Evolutionary conservation across 2,888 invertebrate genomes (phyloP), one percentile per base, ranked within the genome.

Genomic region (Andricus curvator): DNA sequence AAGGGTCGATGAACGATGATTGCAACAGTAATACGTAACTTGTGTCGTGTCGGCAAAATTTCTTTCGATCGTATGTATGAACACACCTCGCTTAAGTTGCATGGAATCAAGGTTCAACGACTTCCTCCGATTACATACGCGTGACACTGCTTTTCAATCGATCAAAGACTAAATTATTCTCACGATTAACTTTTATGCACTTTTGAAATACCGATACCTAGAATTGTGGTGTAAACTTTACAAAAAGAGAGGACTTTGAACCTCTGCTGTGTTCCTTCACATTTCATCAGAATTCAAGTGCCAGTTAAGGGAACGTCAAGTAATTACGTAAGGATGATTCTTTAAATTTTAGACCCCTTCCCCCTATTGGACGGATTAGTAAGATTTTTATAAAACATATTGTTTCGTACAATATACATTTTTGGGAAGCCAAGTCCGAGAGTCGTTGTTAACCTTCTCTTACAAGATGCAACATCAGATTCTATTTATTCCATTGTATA

Each of bases 91-190:
- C 56, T 51, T 74, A 56, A 74, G 33, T 74, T 74, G 74, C 33
- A 74, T 74, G 74, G 68, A 79, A 79, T 78, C 82, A 85, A 87
- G 88, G 90, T 90, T 90, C 90, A 88, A 90, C 87, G 90, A 90
- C 90, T 90, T 90, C 88, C 90, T 90, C 89, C 89, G 88, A 90
- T 89, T 90, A 90, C 89, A 85, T 84, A 84, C 86, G 83, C 85
- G 85, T 82, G 85, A 85, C 74, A 74, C 87, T 74, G 74, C 74
- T 74, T 74, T 74, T 74, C 74, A 74, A 56, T 51, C 74, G 56
- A 74, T 56, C 20, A 51, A 29, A 9, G 56, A 74, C 44, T 13
- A 68, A 68, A 68, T 68, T n/a, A 68, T 74, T 74, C 74, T 74
- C 74, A 74, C 51, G 74, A 74, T 74, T 56, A 74, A 51, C 29